Evolutionary conservation across 2,113 vertebrate species (phyloP), one percentile per base, ranked within the genome.

Genomic region (Oreochromis niloticus): DNA sequence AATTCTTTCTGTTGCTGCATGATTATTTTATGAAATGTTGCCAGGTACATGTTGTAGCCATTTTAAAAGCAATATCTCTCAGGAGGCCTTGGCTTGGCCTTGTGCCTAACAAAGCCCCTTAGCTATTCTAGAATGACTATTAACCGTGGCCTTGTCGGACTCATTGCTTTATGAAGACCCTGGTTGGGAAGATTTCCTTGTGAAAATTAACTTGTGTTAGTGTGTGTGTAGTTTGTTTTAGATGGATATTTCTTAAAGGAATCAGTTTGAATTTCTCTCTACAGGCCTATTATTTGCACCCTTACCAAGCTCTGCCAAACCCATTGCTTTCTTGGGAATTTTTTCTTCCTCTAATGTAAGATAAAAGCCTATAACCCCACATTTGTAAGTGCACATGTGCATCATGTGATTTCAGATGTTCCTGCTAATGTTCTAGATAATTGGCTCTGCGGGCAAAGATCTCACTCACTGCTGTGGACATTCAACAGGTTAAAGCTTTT

Each of bases 401-500:
- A 24, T 19, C 55, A 54, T 32, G 73, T 75, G 46, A 34, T 56
- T 46, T 71, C 27, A 81, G 17, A 84, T 68, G 19, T 56, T 81
- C 24, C n/a, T 13, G 10, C 8, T 73, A 57, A 80, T 57, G 61
- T 68, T 86, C 79, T 13, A 13, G 14, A 3, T 46, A 87, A 87
- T 71, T 82, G 32, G 11, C 39, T 84, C 57, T 46, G 39, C 4
- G 12, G 57, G 50, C 71, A 52, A 27, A 84, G 24, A 80, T 39
- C 19, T 79, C 24, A n/a, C 7, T 81, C 22, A 48, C 7, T 82
- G 22, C 56, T 50, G 19, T 63, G 48, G 48, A 43, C 48, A 32
- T 6, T 41, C 11, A n/a, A 34, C 88, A 79, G 84, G 78, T 84
- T 73, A 27, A 56, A 86, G 85, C 63, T 92, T 86, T 87, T 50